Evolutionary conservation across 2,797 vertebrate species (phyloP).

Genomic region (Eidolon dupreanum): DNA sequence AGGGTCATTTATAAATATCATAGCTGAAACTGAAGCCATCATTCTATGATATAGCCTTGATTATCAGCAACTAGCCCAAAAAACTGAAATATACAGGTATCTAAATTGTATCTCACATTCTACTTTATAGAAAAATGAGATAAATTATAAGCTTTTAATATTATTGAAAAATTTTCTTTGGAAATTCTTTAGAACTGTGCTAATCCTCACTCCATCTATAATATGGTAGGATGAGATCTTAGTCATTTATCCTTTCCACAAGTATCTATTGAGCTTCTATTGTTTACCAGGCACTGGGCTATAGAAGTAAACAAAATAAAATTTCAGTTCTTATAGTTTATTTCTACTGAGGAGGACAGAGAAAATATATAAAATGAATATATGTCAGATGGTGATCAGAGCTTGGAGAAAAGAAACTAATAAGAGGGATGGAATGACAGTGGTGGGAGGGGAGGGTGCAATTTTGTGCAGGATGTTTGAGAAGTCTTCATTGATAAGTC

Average conservation of each 20-base stretch:
- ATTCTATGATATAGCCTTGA: background rate
- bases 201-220: background rate
- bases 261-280: background rate
- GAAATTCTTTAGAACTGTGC: background rate
- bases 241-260: background rate
- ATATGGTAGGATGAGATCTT: background rate
- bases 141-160: background rate
- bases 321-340: background rate
- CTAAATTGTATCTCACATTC: background rate
- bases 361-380: background rate
- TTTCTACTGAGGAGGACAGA: background rate
- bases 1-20: background rate
- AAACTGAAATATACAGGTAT: background rate
- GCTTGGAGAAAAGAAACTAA: background rate
- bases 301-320: conserved; percentile 39
- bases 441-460: background rate
- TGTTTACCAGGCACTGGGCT: background rate
- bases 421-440: background rate
- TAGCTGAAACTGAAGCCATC: background rate
- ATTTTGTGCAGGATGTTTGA: background rate
- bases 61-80: background rate
- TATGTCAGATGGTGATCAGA: background rate
- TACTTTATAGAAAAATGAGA: background rate
- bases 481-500: background rate
- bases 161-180: background rate